Evolutionary conservation across 2,888 invertebrate genomes (phyloP), one percentile per base, ranked within the genome.

Genomic region (Ormyrus thymus): DNA sequence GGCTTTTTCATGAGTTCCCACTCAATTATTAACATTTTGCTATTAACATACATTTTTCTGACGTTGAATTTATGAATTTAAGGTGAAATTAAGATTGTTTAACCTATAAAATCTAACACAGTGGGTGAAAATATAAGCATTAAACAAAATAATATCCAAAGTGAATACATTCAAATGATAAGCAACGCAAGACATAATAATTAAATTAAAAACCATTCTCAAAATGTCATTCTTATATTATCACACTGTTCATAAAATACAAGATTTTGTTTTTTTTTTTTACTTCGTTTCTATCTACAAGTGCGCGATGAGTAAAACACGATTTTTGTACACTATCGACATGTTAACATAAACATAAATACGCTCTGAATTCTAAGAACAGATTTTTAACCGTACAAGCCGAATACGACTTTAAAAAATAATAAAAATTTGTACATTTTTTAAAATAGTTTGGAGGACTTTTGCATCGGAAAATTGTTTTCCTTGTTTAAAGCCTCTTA

Each of bases 1-100:
- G 96, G 95, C 87, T 97, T 97, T 58, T 91, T 87, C 55, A 94
- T 78, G 8, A 78, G 11, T n/a, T 58, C 11, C 50, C 46, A 29
- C 58, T 81, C 78, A 29, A 81, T 70, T n/a, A 46, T 51, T 7
- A 29, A 62, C 62, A 64, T 71, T 50, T 59, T 71, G 0, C 48
- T 7, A 43, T 13, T 76, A 66, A 69, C 55, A n/a, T 15, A 43
- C 50, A 10, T 15, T 51, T 11, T 15, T 6, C 15, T 45, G 45
- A 71, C 13, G 46, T 51, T 8, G 10, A 59, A 53, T 43, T 43
- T 61, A 43, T 13, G 10, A 7, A 11, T 64, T 50, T 53, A 53
- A 43, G 53, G 11, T 13, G 58, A 53, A 59, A 53, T 46, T 53
- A 51, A 59, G 53, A 53, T 64, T 53, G 53, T 64, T 56, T 73